Evolutionary conservation across 2,113 vertebrate species (phyloP).

Genomic region (Rostratula benghalensis): DNA sequence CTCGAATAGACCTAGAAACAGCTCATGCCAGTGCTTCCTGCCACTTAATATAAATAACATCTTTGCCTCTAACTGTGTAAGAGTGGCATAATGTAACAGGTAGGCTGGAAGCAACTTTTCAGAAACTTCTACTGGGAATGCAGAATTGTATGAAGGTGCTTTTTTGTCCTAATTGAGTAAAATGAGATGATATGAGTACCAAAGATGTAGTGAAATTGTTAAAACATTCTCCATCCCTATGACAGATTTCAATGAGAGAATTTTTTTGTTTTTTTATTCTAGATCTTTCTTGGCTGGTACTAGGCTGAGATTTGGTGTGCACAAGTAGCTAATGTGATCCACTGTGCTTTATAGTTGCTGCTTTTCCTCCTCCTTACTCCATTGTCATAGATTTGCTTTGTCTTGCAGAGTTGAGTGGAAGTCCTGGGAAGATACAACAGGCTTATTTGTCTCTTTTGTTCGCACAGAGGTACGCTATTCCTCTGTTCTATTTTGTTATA

Average conservation of each 20-base stretch:
- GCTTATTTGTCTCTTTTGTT: background rate
- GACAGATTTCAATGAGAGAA: background rate
- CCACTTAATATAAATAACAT: background rate
- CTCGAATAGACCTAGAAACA: background rate
- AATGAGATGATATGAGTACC: background rate
- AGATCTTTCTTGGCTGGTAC: background rate
- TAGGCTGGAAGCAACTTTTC: background rate
- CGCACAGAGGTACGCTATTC: background rate
- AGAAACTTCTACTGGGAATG: background rate
- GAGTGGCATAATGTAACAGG: background rate
- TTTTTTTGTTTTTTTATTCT: background rate
- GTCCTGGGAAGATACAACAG: background rate
- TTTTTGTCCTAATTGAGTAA: background rate
- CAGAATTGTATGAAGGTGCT: background rate
- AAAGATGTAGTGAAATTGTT: background rate
- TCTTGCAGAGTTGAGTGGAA: background rate
- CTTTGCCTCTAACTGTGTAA: background rate
- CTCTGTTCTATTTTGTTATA: background rate
- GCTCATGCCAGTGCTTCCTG: background rate
- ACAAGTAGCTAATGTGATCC: background rate
- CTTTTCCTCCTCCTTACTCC: background rate
- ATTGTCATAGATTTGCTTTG: background rate
- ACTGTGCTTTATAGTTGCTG: background rate
- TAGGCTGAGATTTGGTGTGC: background rate
- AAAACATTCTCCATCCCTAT: background rate